Evolutionary conservation across 2,888 invertebrate genomes (phyloP).

Genomic region (Gibbula magus): DNA sequence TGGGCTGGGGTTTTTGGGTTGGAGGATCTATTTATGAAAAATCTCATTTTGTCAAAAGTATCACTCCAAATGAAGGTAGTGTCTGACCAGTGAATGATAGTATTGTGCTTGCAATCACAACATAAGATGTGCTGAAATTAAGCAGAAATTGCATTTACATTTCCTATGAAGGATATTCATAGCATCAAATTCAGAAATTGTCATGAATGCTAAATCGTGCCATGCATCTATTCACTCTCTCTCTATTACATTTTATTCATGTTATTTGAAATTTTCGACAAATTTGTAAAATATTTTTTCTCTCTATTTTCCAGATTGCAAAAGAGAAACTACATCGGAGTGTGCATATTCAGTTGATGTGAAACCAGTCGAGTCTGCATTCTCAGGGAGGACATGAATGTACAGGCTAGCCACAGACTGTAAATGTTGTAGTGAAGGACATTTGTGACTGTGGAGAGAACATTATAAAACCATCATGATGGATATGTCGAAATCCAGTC

Average conservation of each 20-base stretch:
- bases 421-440: conserved; percentile 2
- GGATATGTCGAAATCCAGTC: conserved; percentile 34
- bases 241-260: neutral
- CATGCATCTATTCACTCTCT: neutral
- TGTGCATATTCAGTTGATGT: neutral
- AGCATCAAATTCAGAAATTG: conserved; percentile 30
- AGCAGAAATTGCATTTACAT: conserved; percentile 42
- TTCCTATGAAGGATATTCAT: conserved; percentile 27
- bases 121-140: conserved; percentile 38
- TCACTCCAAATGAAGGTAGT: conserved; percentile 32
- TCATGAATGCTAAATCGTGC: conserved; percentile 28
- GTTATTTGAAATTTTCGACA: neutral
- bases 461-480: neutral
- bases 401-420: neutral
- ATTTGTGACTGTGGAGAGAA: conserved; percentile 7
- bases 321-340: neutral
- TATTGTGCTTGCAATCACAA: conserved; percentile 37
- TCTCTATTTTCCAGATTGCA: conserved; percentile 1
- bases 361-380: neutral
- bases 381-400: neutral
- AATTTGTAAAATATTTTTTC: neutral
- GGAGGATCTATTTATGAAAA: conserved; percentile 47
- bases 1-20: conserved; percentile 29
- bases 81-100: conserved; percentile 38
- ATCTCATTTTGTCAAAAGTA: conserved; percentile 42